Percentiles rank a stretch among this genome's conserved stretches.
Evolutionary conservation across 1,140 invertebrate species (phyloP).

Genomic region (Belonocnema kinseyi): DNA sequence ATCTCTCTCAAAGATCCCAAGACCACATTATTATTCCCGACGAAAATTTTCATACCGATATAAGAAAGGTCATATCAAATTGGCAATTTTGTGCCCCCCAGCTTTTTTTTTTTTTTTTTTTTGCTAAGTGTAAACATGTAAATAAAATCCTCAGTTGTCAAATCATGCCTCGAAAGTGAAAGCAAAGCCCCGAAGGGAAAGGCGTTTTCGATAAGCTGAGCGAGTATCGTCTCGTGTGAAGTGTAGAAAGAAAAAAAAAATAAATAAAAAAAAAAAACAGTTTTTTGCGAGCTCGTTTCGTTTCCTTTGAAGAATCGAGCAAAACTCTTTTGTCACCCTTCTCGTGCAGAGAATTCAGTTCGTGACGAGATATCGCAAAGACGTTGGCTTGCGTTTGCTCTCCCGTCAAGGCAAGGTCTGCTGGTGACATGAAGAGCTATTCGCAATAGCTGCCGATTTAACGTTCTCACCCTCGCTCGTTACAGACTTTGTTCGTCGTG

Average conservation of each 20-base stretch:
- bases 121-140: constrained; percentile 29
- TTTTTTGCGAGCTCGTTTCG: neutral
- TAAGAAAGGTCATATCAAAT: no score
- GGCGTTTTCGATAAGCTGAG: neutral
- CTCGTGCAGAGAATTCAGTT: constrained; percentile 8
- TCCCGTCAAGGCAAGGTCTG: constrained; percentile 33
- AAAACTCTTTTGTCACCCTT: constrained; percentile 31
- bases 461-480: constrained; percentile 25
- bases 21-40: constrained; percentile 2
- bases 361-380: constrained; percentile 28
- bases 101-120: constrained; percentile 16
- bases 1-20: constrained; percentile 1
- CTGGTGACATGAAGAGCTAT: constrained; percentile 41
- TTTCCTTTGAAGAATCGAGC: neutral
- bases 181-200: constrained; percentile 12
- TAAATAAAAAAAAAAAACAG: no score
- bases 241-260: no score
- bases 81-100: neutral
- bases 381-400: constrained; percentile 32
- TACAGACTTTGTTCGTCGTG: constrained; percentile 24
- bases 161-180: constrained; percentile 33
- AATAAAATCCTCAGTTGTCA: neutral
- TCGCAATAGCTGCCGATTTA: constrained; percentile 36
- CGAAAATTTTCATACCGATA: neutral
- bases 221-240: constrained; percentile 1